These are phyloP conservation scores for Nyctereutes procyonoides DNA, from an alignment of 2,113 vertebrate genomes.

Conservation along the genomic window DNA sequence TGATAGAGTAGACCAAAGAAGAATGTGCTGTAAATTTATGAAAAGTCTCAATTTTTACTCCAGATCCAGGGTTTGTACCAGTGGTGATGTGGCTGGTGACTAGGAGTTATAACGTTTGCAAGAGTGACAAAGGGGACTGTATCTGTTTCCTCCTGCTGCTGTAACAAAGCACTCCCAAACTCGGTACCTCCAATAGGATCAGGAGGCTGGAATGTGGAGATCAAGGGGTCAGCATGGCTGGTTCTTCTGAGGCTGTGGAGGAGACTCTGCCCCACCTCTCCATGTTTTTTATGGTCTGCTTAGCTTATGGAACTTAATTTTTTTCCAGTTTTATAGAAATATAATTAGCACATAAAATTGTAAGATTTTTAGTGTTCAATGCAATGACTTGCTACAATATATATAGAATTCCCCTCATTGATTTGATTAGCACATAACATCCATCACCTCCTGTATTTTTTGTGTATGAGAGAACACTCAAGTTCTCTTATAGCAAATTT, in stretches of 20 bases:
- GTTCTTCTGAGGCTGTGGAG: background rate
- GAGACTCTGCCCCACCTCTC: rapidly evolving
- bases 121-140: background rate
- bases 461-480: background rate
- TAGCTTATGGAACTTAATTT: background rate
- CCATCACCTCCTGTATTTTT: background rate
- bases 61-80: background rate
- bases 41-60: background rate
- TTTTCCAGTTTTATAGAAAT: background rate
- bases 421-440: background rate
- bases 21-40: background rate
- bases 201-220: background rate
- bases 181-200: background rate
- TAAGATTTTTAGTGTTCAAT: background rate
- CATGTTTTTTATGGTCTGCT: background rate
- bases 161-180: background rate
- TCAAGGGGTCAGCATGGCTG: no score
- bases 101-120: background rate
- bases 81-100: background rate
- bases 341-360: background rate
- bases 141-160: background rate
- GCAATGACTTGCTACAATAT: background rate
- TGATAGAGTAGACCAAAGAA: background rate
- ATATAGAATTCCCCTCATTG: background rate
- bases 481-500: background rate